These are phyloP conservation scores for Mola mola DNA, from an alignment of 2,113 vertebrate species.

Conservation along the genomic window DNA sequence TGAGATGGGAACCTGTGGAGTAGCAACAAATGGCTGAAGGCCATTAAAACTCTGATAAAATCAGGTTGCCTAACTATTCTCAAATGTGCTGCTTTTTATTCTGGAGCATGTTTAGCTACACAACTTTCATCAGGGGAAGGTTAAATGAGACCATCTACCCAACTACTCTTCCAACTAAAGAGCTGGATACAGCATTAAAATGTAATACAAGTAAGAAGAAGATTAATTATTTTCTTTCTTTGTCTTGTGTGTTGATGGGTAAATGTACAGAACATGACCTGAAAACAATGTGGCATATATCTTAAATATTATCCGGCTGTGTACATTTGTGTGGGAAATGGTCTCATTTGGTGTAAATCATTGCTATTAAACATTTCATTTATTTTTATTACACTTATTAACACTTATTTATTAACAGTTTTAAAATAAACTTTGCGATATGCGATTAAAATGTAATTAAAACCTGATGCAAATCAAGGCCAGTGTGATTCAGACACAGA, in stretches of 20 bases:
- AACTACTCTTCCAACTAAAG: too few relatives aligned
- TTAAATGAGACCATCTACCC: neutral
- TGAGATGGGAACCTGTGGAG: neutral
- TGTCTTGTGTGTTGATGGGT: neutral
- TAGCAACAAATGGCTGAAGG: slow-evolving; percentile 13
- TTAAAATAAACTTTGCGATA: slow-evolving; percentile 35
- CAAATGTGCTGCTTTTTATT: neutral
- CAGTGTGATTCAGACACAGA: slow-evolving; percentile 15
- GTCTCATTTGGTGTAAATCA: slow-evolving; percentile 2
- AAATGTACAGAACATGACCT: neutral
- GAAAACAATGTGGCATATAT: neutral
- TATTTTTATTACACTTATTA: neutral
- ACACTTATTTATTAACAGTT: slow-evolving; percentile 30
- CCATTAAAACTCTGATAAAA: slow-evolving; percentile 13
- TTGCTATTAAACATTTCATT: slow-evolving; percentile 1
- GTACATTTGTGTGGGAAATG: neutral
- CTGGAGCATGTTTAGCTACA: neutral
- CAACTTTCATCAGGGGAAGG: neutral
- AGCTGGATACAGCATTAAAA: too few relatives aligned
- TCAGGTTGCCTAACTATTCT: neutral
- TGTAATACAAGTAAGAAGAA: too few relatives aligned
- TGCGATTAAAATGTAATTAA: slow-evolving; percentile 44
- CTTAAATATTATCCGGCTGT: neutral
- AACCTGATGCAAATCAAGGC: slow-evolving; percentile 22
- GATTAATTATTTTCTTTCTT: neutral